Conservation (phyloP, 2,888 invertebrate genomes). For the Tanytarsus gracilentus region DNA sequence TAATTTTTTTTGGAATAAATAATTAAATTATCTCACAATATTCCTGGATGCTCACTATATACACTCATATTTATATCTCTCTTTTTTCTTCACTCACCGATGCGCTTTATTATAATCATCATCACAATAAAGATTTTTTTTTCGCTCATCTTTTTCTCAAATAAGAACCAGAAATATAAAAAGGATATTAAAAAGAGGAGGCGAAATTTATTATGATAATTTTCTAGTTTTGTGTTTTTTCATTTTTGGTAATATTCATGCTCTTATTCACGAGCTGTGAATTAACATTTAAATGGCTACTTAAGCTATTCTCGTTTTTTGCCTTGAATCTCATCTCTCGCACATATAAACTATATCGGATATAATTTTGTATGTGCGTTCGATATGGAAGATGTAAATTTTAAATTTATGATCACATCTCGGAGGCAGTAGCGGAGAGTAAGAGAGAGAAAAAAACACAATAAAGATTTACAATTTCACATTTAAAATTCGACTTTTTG, state of each 20-base stretch:
- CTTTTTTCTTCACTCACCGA: too few relatives aligned
- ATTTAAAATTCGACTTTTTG: background rate
- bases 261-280: background rate
- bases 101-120: too few relatives aligned
- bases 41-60: too few relatives aligned
- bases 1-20: background rate
- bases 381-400: background rate
- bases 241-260: background rate
- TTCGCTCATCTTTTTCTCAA: too few relatives aligned
- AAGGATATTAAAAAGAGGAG: too few relatives aligned
- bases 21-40: background rate
- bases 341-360: too few relatives aligned
- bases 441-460: constrained; percentile 13
- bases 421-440: background rate
- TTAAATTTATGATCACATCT: constrained; percentile 23
- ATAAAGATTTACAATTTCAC: constrained; percentile 15
- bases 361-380: background rate
- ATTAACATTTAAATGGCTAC: constrained; percentile 14
- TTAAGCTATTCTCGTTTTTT: constrained; percentile 9
- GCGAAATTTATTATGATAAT: background rate
- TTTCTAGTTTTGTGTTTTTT: background rate
- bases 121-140: too few relatives aligned
- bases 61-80: too few relatives aligned
- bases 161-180: too few relatives aligned
- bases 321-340: constrained; percentile 4